Percentiles rank a stretch among this genome's conserved stretches.
phyloP scores from a whole-genome alignment of 2,113 vertebrate genomes.

The Oxygymnocypris stewartii region DNA sequence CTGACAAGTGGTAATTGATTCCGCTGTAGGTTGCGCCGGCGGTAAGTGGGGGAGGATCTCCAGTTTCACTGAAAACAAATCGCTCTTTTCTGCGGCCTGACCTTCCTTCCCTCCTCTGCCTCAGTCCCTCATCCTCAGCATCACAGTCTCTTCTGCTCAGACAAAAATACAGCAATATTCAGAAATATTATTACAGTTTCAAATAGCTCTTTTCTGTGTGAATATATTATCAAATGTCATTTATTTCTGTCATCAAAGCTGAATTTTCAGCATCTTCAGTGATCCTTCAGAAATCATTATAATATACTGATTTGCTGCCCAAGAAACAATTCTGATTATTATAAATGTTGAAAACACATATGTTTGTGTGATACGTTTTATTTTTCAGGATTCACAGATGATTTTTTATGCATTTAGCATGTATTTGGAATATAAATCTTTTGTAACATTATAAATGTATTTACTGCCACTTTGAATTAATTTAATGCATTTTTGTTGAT shows the following conservation, averaged over 20 bases:
- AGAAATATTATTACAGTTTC: background rate
- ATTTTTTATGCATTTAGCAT: too few relatives aligned
- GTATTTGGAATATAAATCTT: background rate
- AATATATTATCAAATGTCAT: background rate
- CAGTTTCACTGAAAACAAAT: constrained; percentile 99
- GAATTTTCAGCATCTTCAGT: background rate
- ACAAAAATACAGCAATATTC: background rate
- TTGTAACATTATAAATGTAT: background rate
- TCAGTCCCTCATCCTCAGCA: constrained; percentile 15
- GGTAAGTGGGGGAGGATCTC: constrained; percentile 90
- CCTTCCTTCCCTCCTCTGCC: constrained; percentile 57
- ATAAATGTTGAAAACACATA: background rate
- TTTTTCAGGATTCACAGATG: background rate
- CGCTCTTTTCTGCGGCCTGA: constrained; percentile 76
- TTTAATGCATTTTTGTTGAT: background rate
- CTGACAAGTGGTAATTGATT: constrained; percentile 99
- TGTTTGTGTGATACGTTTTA: background rate
- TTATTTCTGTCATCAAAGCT: background rate
- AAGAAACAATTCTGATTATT: background rate
- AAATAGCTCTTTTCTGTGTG: background rate
- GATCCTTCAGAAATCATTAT: background rate
- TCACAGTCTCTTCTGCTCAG: background rate
- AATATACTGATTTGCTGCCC: background rate
- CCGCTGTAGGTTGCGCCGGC: constrained; percentile 85
- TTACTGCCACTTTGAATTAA: background rate